Base-by-base conservation (phyloP, 2,797 vertebrate genomes). In the Gambelia wislizenii region DNA sequence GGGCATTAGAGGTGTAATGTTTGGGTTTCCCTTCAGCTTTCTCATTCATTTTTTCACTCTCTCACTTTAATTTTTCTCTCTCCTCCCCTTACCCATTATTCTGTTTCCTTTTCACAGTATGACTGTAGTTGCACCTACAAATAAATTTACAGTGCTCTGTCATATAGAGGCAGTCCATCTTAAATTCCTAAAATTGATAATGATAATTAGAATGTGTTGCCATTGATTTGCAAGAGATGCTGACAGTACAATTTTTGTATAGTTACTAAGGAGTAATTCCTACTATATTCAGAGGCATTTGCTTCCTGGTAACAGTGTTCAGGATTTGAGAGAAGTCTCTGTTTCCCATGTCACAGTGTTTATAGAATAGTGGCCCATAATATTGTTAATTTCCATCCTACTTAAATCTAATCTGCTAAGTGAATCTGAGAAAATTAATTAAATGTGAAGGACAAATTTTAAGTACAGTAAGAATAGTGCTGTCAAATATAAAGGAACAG, bases 371-470 rank as follows among this genome's bases (percentile, higher is more conserved):
- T 85, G 83, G 69, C 0, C 4, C 2, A 39, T 27, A 84, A 82
- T 83, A 90, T 39, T 85, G 6, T 39, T 83, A 72, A 18, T 79
- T 42, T 2, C 9, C 1, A 52, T 39, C 64, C 0, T 39, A 12
- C 30, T 16, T 18, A 93, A 93, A 91, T n/a, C 6, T 13, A 80
- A 87, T 12, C 30, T 25, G 6, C 64, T 69, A 16, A 90, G 52
- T 10, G 47, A 91, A 92, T 74, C 59, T 86, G n/a, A 88, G 27
- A 83, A 33, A 52, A 0, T 87, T 87, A 84, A 85, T 59, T 25
- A 89, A 85, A 87, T 59, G 18, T 22, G 67, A 70, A 91, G 69
- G 42, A 86, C 1, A 83, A 6, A 2, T 85, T 87, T 89, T n/a
- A 89, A 83, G 33, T 87, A 54, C 0, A 86, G 1, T 39, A 84